Conservation (phyloP, 2,888 invertebrate genomes). For the Caradrina kadenii region DNA sequence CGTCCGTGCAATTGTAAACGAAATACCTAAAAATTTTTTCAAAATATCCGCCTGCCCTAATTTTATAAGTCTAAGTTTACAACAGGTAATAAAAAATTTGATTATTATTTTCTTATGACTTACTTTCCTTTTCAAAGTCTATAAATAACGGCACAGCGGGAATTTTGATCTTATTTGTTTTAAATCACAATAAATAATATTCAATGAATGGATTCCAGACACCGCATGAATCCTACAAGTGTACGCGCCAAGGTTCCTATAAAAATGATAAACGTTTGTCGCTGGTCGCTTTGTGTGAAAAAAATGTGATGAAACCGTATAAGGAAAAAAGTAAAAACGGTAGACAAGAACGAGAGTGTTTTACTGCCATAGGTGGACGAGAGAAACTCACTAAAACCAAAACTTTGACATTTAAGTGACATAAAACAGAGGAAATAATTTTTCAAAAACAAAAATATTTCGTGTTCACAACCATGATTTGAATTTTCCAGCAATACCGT, state of each 20-base stretch:
- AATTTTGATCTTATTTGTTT: slow-evolving; percentile 84
- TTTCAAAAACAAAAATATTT: slow-evolving; percentile 16
- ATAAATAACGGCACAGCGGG: slow-evolving; percentile 78
- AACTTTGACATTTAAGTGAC: slow-evolving; percentile 11
- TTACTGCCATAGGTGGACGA: slow-evolving; percentile 2
- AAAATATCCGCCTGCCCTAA: no score
- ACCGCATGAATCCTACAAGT: slow-evolving; percentile 76
- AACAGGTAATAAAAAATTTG: slow-evolving; percentile 9
- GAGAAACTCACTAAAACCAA: slow-evolving; percentile 8
- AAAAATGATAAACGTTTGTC: slow-evolving; percentile 83
- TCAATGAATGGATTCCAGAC: slow-evolving; percentile 74
- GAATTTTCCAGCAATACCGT: slow-evolving; percentile 59
- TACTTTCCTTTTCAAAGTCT: slow-evolving; percentile 65
- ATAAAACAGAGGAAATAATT: slow-evolving; percentile 8
- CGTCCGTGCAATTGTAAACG: no score
- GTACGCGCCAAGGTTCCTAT: slow-evolving; percentile 76
- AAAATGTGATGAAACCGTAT: slow-evolving; percentile 61
- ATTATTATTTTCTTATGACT: slow-evolving; percentile 38
- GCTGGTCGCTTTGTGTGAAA: slow-evolving; percentile 67
- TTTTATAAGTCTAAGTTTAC: no score
- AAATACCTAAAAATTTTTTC: no score
- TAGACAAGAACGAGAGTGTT: slow-evolving; percentile 53
- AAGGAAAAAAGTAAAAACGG: slow-evolving; percentile 63
- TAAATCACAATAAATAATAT: slow-evolving; percentile 81
- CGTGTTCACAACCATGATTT: slow-evolving; percentile 33